These are phyloP conservation scores for Cryptotis parvus DNA, from an alignment of 2,113 vertebrate species.

Conservation along the genomic window DNA sequence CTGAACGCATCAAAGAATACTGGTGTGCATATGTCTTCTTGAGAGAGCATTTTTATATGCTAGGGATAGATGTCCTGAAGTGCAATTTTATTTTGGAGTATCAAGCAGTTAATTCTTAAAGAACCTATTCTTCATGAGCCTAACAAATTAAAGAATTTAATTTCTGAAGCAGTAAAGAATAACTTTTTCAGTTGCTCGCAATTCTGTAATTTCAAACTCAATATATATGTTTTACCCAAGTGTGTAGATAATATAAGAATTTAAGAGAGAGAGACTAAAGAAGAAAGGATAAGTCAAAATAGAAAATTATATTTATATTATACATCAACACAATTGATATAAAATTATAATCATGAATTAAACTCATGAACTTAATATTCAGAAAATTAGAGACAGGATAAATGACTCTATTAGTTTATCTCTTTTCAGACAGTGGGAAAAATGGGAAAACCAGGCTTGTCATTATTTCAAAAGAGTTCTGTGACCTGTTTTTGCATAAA, in stretches of 20 bases:
- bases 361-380: constrained; percentile 56
- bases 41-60: too few relatives aligned
- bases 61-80: too few relatives aligned
- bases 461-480: constrained; percentile 12
- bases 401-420: not conserved
- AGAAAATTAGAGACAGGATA: constrained; percentile 45
- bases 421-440: constrained; percentile 36
- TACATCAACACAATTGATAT: not conserved
- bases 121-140: too few relatives aligned
- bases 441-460: constrained; percentile 22
- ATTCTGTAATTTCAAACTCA: not conserved
- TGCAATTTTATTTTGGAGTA: too few relatives aligned
- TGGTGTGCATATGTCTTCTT: too few relatives aligned
- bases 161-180: not conserved
- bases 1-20: too few relatives aligned
- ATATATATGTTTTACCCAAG: not conserved
- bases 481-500: constrained; percentile 13
- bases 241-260: not conserved
- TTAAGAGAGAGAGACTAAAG: not conserved
- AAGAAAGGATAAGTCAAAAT: not conserved
- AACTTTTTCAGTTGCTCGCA: not conserved
- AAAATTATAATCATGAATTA: constrained; percentile 33
- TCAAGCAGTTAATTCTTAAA: too few relatives aligned
- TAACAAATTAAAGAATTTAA: not conserved
- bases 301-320: not conserved